Percentiles rank a stretch among this genome's conserved stretches.
These are phyloP conservation scores for Pogonocherus hispidulus DNA, from an alignment of 2,888 invertebrate genomes.

Conservation along the genomic window DNA sequence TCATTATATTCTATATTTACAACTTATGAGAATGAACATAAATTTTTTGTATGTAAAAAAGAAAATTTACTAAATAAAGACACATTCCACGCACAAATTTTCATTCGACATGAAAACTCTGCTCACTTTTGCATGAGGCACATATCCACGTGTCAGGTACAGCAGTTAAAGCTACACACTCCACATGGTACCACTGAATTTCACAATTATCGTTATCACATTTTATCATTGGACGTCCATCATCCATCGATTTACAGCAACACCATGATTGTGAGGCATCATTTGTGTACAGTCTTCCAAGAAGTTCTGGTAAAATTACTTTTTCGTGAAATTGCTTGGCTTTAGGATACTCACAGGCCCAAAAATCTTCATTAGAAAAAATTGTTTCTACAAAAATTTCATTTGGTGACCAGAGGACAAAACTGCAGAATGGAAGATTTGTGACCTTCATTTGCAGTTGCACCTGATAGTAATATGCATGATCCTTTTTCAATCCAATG, in stretches of 20 bases:
- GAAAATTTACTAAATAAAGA: too few relatives aligned
- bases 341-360: too few relatives aligned
- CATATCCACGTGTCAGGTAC: background rate
- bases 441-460: background rate
- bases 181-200: background rate
- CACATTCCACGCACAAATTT: too few relatives aligned
- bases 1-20: too few relatives aligned
- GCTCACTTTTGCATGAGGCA: too few relatives aligned
- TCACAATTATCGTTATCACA: constrained; percentile 11
- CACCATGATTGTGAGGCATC: constrained; percentile 4
- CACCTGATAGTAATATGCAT: background rate
- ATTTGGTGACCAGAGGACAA: too few relatives aligned
- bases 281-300: background rate
- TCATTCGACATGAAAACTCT: too few relatives aligned
- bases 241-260: background rate
- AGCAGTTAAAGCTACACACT: constrained; percentile 1
- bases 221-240: constrained; percentile 5
- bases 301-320: background rate
- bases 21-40: too few relatives aligned
- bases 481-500: background rate
- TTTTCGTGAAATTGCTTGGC: constrained; percentile 4
- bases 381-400: too few relatives aligned
- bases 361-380: too few relatives aligned
- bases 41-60: too few relatives aligned
- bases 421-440: background rate